These are phyloP conservation scores for Orthosia gothica DNA, from an alignment of 2,888 invertebrate species.

Conservation along the genomic window DNA sequence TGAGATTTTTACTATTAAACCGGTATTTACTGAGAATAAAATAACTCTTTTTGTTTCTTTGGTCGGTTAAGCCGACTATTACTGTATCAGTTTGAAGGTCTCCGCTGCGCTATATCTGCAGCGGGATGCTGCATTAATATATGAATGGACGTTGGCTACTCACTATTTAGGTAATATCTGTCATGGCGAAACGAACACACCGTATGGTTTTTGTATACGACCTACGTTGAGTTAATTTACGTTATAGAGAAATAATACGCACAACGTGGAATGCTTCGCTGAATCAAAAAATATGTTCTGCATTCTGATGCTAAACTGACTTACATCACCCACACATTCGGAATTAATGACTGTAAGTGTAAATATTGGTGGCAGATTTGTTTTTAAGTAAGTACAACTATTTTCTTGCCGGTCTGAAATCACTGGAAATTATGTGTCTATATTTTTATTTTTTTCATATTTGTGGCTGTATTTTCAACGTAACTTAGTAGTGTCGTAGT, in stretches of 20 bases:
- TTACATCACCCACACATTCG: constrained; percentile 19
- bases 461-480: not conserved
- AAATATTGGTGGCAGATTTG: constrained; percentile 24
- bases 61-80: constrained; percentile 12
- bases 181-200: constrained; percentile 15
- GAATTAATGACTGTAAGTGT: constrained; percentile 15
- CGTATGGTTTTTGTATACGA: constrained; percentile 27
- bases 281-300: constrained; percentile 23
- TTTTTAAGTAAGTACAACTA: constrained; percentile 1
- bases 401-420: constrained; percentile 19
- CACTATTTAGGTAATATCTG: constrained; percentile 23
- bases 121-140: not conserved
- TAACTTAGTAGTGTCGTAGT: not conserved
- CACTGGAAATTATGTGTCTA: not conserved
- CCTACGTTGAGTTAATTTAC: constrained; percentile 13
- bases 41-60: constrained; percentile 46
- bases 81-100: constrained; percentile 28
- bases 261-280: constrained; percentile 4
- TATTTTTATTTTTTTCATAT: not conserved
- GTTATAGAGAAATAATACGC: constrained; percentile 17
- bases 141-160: constrained; percentile 17
- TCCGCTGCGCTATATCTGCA: constrained; percentile 1
- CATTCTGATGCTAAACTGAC: constrained; percentile 1
- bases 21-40: constrained; percentile 42
- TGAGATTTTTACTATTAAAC: constrained; percentile 48